Evolutionary conservation across 2,113 vertebrate species (phyloP).

Genomic region (Hypomesus transpacificus): DNA sequence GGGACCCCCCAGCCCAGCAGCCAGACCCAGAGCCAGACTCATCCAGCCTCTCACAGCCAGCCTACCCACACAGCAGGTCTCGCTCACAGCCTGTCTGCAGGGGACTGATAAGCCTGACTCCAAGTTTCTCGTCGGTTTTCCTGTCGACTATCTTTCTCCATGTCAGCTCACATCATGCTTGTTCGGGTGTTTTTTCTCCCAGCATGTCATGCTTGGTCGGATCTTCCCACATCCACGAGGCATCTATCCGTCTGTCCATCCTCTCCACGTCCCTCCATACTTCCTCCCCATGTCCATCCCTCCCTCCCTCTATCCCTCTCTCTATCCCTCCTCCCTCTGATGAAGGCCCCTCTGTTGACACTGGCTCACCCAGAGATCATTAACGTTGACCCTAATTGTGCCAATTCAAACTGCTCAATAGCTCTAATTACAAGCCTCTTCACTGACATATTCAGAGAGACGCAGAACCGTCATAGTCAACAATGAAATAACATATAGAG

Average conservation of each 20-base stretch:
- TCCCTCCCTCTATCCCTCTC: neutral
- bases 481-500: constrained; percentile 71
- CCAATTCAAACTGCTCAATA: constrained; percentile 85
- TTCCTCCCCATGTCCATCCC: neutral
- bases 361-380: constrained; percentile 78
- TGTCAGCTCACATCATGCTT: too few species aligned
- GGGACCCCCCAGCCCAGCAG: neutral
- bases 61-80: constrained; percentile 24
- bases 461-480: constrained; percentile 77
- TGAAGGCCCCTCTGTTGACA: constrained; percentile 72
- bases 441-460: constrained; percentile 71
- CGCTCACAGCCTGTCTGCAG: neutral
- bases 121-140: neutral
- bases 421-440: constrained; percentile 88
- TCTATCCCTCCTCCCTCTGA: constrained; percentile 27
- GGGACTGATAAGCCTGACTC: constrained; percentile 18
- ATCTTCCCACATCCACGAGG: too few species aligned
- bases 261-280: neutral
- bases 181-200: too few species aligned
- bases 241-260: neutral
- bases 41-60: constrained; percentile 25
- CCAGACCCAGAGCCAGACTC: constrained; percentile 4
- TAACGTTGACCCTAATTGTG: constrained; percentile 86
- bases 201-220: too few species aligned
- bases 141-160: neutral